Percentiles rank a stretch among this genome's conserved stretches.
Evolutionary conservation across 2,888 invertebrate species (phyloP).

Genomic region (Beris morrisii): DNA sequence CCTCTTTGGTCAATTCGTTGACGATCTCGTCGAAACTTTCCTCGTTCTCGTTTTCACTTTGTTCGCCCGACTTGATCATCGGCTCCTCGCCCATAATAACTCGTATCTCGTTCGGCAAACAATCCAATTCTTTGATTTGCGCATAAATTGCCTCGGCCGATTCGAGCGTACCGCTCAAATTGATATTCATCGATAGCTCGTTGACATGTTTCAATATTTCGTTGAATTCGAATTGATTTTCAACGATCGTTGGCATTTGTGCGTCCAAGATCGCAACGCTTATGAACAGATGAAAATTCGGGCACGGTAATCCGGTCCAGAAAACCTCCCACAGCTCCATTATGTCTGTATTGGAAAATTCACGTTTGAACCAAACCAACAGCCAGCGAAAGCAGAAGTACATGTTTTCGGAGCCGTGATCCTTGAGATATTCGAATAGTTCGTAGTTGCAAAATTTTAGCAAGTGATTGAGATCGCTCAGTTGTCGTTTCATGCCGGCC

Average conservation of each 20-base stretch:
- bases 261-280: constrained; percentile 91
- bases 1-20: constrained; percentile 48
- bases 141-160: constrained; percentile 91
- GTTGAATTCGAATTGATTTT: constrained; percentile 89
- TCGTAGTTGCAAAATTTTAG: constrained; percentile 81
- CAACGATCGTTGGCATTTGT: constrained; percentile 85
- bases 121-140: constrained; percentile 75
- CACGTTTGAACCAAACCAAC: constrained; percentile 92
- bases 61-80: constrained; percentile 45
- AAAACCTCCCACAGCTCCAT: constrained; percentile 94
- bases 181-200: constrained; percentile 85
- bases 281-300: constrained; percentile 92
- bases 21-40: constrained; percentile 48
- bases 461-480: constrained; percentile 80
- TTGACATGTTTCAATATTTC: constrained; percentile 97
- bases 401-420: constrained; percentile 77
- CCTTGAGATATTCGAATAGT: constrained; percentile 80
- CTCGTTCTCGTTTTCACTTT: constrained; percentile 41
- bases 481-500: constrained; percentile 91
- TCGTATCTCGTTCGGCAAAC: constrained; percentile 72
- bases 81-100: constrained; percentile 69
- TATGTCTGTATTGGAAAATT: constrained; percentile 84
- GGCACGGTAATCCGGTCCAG: constrained; percentile 93
- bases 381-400: constrained; percentile 99
- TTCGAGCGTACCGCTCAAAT: constrained; percentile 78